Conservation (phyloP, 2,888 invertebrate species). For the Formica aserva region DNA sequence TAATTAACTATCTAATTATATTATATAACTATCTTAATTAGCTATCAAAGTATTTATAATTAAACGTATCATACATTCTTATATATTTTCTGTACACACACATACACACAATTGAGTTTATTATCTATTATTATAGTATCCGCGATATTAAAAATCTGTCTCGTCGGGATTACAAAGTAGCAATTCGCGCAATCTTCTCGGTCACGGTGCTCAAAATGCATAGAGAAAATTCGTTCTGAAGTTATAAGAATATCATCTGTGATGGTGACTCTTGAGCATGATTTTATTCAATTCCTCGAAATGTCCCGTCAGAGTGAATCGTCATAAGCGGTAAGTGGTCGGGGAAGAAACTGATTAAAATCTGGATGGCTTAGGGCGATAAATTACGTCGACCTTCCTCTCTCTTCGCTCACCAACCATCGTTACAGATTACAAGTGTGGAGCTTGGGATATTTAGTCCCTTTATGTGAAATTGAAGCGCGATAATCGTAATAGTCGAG, state of each 20-base stretch:
- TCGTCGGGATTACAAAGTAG: slow-evolving; percentile 6
- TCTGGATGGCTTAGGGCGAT: slow-evolving; percentile 38
- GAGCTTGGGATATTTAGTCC: background rate
- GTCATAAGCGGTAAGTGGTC: slow-evolving; percentile 10
- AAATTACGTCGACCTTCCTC: slow-evolving; percentile 40
- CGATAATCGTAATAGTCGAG: background rate
- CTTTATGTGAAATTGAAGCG: background rate
- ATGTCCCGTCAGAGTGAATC: slow-evolving; percentile 43
- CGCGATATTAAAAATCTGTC: slow-evolving; percentile 55
- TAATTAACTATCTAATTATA: too few species aligned
- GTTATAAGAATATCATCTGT: slow-evolving; percentile 48
- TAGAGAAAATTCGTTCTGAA: slow-evolving; percentile 29
- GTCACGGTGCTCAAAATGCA: slow-evolving; percentile 18
- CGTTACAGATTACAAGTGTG: slow-evolving; percentile 41
- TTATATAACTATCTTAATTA: too few species aligned
- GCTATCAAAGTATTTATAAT: background rate
- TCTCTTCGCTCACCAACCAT: slow-evolving; percentile 25
- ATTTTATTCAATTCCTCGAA: slow-evolving; percentile 53
- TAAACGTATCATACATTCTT: background rate
- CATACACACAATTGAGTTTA: background rate
- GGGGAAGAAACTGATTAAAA: slow-evolving; percentile 58
- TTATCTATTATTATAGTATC: slow-evolving; percentile 28
- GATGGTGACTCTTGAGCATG: slow-evolving; percentile 28
- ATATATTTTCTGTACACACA: too few species aligned
- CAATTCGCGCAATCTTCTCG: slow-evolving; percentile 5